A percentile compares a stretch with the other conserved stretches of the same genome.
Evolutionary conservation across 2,888 invertebrate genomes (phyloP).

Genomic region (Eumacrocentrus americanus): DNA sequence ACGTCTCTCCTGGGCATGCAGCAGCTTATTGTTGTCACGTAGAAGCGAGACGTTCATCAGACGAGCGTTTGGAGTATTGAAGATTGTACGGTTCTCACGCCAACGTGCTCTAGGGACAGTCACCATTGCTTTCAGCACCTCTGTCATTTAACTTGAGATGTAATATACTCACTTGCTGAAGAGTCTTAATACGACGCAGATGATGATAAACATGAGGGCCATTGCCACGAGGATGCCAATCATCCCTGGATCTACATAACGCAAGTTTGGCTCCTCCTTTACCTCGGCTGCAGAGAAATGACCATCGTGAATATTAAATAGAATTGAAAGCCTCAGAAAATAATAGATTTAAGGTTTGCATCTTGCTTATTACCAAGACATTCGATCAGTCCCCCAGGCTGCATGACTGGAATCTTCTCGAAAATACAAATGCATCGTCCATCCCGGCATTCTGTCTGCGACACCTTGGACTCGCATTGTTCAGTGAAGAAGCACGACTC

Average conservation of each 20-base stretch:
- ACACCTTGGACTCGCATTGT: constrained; percentile 78
- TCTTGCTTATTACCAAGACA: constrained; percentile 76
- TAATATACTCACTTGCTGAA: constrained; percentile 83
- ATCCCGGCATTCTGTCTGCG: constrained; percentile 81
- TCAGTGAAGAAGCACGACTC: constrained; percentile 83
- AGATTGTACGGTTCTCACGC: constrained; percentile 90
- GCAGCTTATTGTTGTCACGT: constrained; percentile 79
- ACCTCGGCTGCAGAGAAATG: constrained; percentile 61
- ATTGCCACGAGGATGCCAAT: constrained; percentile 88
- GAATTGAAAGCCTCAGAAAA: constrained; percentile 1
- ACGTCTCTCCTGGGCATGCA: constrained; percentile 78
- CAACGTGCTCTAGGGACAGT: constrained; percentile 79
- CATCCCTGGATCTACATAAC: constrained; percentile 87
- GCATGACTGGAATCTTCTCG: constrained; percentile 75
- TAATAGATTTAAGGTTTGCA: too few species aligned
- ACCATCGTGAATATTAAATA: constrained; percentile 2
- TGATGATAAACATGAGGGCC: constrained; percentile 92
- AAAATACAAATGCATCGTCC: constrained; percentile 79
- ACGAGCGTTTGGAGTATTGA: constrained; percentile 92
- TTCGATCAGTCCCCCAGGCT: constrained; percentile 73
- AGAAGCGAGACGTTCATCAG: constrained; percentile 89
- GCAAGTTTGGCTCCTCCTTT: constrained; percentile 69
- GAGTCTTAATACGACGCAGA: constrained; percentile 87
- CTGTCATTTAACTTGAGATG: background rate
- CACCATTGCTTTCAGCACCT: background rate